These are phyloP conservation scores for Sorex maritimensis DNA, from an alignment of 2,797 vertebrate genomes.

Conservation along the genomic window DNA sequence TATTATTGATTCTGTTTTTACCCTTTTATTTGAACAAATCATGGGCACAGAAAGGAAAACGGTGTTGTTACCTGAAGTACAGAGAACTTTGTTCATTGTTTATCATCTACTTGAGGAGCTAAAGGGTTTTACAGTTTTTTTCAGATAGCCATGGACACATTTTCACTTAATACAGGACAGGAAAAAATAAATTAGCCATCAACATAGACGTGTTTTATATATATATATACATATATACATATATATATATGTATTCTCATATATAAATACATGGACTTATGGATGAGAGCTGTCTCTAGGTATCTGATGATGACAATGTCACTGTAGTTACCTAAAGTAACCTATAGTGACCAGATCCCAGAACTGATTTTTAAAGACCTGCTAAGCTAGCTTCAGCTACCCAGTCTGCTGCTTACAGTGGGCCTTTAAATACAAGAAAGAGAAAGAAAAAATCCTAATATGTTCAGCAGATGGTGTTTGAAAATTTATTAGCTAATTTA, in stretches of 20 bases:
- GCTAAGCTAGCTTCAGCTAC: not conserved
- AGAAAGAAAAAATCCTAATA: slow-evolving; percentile 39
- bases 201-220: not conserved
- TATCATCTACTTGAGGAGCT: not conserved
- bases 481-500: slow-evolving; percentile 61
- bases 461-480: slow-evolving; percentile 27
- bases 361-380: not conserved
- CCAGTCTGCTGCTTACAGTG: not conserved
- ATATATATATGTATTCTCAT: not conserved
- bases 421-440: not conserved
- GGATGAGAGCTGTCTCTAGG: not conserved
- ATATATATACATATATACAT: not conserved
- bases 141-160: not conserved
- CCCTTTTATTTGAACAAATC: slow-evolving; percentile 60
- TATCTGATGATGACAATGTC: slow-evolving; percentile 12
- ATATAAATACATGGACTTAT: not conserved
- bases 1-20: slow-evolving; percentile 64
- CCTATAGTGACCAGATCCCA: too few relatives aligned
- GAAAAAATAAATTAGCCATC: slow-evolving; percentile 5
- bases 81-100: slow-evolving; percentile 5
- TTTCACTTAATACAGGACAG: slow-evolving; percentile 25
- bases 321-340: too few relatives aligned
- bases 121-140: slow-evolving; percentile 39
- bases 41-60: not conserved
- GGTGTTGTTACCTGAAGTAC: slow-evolving; percentile 13